Conservation (phyloP, 2,797 vertebrate genomes). For the Tenualosa thibaudeaui region DNA sequence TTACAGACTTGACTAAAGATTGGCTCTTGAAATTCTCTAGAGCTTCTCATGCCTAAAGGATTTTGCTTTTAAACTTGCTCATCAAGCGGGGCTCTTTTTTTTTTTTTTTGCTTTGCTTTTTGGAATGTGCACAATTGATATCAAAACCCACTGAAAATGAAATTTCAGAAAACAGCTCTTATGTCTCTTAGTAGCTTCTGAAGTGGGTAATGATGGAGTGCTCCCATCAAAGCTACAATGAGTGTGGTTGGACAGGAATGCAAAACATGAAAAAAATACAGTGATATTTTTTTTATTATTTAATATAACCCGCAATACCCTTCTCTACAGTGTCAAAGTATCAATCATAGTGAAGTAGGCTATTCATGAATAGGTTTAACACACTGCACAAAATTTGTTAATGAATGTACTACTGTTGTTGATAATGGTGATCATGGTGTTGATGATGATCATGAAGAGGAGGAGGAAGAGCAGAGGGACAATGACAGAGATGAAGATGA, state of each 20-base stretch:
- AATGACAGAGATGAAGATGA: not conserved
- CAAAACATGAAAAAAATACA: not conserved
- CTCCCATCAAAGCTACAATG: not conserved
- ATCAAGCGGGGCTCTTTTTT: not conserved
- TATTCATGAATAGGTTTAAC: no score
- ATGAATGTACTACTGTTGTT: not conserved
- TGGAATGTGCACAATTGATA: not conserved
- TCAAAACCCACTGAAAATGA: not conserved
- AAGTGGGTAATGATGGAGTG: conserved; percentile 1
- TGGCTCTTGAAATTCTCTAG: not conserved
- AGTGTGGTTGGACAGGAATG: not conserved
- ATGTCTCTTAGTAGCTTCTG: not conserved
- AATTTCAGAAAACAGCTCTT: conserved; percentile 3
- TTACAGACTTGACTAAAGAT: not conserved
- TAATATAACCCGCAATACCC: not conserved
- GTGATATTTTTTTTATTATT: not conserved
- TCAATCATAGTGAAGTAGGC: not conserved
- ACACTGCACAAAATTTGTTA: not conserved
- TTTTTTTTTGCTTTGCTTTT: not conserved
- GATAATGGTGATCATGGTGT: not conserved
- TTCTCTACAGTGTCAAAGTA: not conserved
- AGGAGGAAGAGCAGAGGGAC: not conserved
- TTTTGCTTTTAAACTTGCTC: conserved; percentile 1
- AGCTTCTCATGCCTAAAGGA: not conserved
- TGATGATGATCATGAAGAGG: not conserved